phyloP scores from a whole-genome alignment of 2,113 vertebrate genomes.

The Corythoichthys haematopterus region DNA sequence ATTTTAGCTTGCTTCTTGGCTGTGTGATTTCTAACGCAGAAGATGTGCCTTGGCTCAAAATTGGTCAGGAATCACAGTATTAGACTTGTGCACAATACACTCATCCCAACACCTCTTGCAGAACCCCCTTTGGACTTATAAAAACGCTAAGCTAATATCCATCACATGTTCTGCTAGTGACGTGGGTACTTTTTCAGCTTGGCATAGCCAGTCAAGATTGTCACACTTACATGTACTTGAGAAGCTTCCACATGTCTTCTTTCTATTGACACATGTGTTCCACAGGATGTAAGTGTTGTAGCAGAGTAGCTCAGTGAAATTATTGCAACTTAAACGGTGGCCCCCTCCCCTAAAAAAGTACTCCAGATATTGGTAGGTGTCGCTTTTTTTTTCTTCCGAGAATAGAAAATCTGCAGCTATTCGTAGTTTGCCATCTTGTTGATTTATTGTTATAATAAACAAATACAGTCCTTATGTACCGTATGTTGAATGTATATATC shows the following conservation, averaged over 20 bases:
- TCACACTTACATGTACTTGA: not conserved
- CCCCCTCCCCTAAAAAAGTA: no score
- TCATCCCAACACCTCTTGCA: not conserved
- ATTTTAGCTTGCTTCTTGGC: no score
- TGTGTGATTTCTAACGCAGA: no score
- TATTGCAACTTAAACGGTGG: no score
- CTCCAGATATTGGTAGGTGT: no score
- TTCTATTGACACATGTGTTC: not conserved
- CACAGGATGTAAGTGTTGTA: not conserved
- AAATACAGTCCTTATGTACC: no score
- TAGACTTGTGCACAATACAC: not conserved
- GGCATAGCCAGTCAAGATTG: not conserved
- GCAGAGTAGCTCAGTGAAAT: no score
- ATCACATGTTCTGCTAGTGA: not conserved
- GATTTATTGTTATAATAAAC: no score
- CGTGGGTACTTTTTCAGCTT: not conserved
- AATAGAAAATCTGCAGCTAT: not conserved
- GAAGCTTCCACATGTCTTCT: not conserved
- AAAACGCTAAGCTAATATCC: not conserved
- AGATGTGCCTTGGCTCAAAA: no score
- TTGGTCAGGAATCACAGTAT: not conserved
- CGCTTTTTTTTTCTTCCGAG: no score
- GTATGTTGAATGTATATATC: no score
- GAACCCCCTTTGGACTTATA: not conserved
- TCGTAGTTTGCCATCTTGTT: not conserved